These are phyloP conservation scores for Orientallactaga bullata DNA, from an alignment of 2,113 vertebrate genomes.

Conservation along the genomic window DNA sequence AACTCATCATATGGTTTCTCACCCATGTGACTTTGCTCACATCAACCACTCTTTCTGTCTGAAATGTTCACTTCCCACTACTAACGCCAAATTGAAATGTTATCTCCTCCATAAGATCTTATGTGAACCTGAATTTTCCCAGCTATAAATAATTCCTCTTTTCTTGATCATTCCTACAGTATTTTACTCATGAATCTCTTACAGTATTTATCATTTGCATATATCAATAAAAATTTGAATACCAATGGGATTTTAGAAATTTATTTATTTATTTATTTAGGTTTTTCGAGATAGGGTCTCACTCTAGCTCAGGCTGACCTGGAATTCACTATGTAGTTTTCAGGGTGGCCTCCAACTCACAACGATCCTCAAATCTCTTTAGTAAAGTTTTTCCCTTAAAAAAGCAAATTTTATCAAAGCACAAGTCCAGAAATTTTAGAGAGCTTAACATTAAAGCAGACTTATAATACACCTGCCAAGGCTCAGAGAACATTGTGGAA, in stretches of 20 bases:
- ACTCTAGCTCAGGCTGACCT: too few relatives aligned
- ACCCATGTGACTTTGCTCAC: slow-evolving; percentile 34
- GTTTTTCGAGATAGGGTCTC: too few relatives aligned
- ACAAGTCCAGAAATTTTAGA: too few relatives aligned
- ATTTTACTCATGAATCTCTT: slow-evolving; percentile 14
- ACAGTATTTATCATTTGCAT: slow-evolving; percentile 36
- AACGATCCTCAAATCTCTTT: too few relatives aligned
- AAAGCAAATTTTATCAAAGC: too few relatives aligned
- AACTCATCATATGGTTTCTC: slow-evolving; percentile 5
- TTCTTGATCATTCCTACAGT: background rate
- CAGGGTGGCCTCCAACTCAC: too few relatives aligned
- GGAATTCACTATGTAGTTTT: too few relatives aligned
- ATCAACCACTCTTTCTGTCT: background rate
- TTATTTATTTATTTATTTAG: too few relatives aligned
- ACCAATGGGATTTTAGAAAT: slow-evolving; percentile 36
- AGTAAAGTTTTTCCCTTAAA: slow-evolving; percentile 22
- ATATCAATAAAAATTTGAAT: slow-evolving; percentile 26
- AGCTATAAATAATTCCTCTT: slow-evolving; percentile 16
- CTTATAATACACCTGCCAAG: too few relatives aligned
- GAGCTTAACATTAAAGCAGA: too few relatives aligned
- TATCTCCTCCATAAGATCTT: background rate
- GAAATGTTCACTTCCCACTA: background rate
- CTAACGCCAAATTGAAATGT: slow-evolving; percentile 20
- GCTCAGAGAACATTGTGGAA: too few relatives aligned
- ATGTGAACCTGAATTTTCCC: slow-evolving; percentile 16